Evolutionary conservation across 2,888 invertebrate species (phyloP), one percentile per base, ranked within the genome.

Genomic region (Frankliniella intonsa): DNA sequence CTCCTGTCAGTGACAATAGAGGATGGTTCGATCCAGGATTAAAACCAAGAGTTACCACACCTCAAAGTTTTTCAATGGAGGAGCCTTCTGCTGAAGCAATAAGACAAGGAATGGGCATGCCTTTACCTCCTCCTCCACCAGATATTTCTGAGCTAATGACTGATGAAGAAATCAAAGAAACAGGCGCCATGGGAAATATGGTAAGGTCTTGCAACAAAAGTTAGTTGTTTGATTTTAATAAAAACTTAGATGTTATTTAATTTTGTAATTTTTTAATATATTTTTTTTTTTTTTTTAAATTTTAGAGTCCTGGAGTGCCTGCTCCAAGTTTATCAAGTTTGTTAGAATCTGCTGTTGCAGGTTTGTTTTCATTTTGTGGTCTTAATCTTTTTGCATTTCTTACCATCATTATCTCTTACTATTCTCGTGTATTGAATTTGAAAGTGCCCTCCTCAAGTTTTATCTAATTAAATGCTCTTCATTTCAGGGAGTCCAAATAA

Each of bases 101-200:
- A 12, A 38, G 38, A 38, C 38, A 38, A 38, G 38, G 38, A 38
- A 38, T 38, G 38, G 38, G 69, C 12, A 76, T 76, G 69, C 69
- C 69, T 10, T 25, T 76, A 8, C 69, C 69, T 25, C 69, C 69
- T 25, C 69, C 69, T 76, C 69, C 69, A 22, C 69, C 69, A 76
- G 69, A 76, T 25, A 76, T 76, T 25, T 76, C 69, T 25, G 69
- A 25, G 22, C 22, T 76, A 25, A 76, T 76, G 69, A 76, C 69
- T 22, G 22, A 22, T 76, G 69, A 76, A 22, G 69, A 76, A 25
- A 76, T 76, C 8, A 76, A 76, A 25, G 69, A n/a, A 76, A 76
- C 69, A 11, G 25, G 7, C 2, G 25, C 22, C 25, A 3, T 25
- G 25, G 11, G 25, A 22, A 25, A 76, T 12, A 76, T 76, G 69